Percentiles rank a stretch among this genome's conserved stretches.
These are phyloP conservation scores for Xestia xanthographa DNA, from an alignment of 2,888 invertebrate genomes.

Conservation along the genomic window DNA sequence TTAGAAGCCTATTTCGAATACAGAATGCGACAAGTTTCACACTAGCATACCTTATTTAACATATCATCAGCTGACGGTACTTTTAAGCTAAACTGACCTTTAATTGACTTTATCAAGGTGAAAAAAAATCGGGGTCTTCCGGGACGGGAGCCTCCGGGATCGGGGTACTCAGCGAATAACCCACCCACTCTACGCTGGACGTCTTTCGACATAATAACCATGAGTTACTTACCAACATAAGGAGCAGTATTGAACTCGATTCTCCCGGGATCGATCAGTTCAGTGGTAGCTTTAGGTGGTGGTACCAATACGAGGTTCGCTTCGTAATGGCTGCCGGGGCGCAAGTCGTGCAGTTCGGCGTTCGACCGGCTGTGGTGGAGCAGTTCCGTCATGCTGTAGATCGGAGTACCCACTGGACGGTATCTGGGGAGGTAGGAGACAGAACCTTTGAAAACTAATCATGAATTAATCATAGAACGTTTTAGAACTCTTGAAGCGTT, in stretches of 20 bases:
- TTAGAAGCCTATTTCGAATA: background rate
- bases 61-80: too few species aligned
- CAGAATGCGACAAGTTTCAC: background rate
- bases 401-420: slow-evolving; percentile 95
- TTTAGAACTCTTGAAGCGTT: background rate
- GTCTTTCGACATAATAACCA: background rate
- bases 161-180: too few species aligned
- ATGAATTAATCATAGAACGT: background rate
- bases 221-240: slow-evolving; percentile 90
- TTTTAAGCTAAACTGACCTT: too few species aligned
- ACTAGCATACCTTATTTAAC: background rate
- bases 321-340: slow-evolving; percentile 95
- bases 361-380: slow-evolving; percentile 95
- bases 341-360: slow-evolving; percentile 94
- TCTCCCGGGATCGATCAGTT: slow-evolving; percentile 93
- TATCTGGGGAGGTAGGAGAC: slow-evolving; percentile 88
- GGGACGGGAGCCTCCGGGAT: too few species aligned
- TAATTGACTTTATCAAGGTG: too few species aligned
- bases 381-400: slow-evolving; percentile 95
- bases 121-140: too few species aligned
- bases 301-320: slow-evolving; percentile 96
- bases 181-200: background rate
- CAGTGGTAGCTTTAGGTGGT: slow-evolving; percentile 94
- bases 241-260: slow-evolving; percentile 93
- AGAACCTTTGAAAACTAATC: background rate